These are phyloP conservation scores for Darevskia nairensis DNA, from an alignment of 2,797 vertebrate genomes.

Conservation along the genomic window DNA sequence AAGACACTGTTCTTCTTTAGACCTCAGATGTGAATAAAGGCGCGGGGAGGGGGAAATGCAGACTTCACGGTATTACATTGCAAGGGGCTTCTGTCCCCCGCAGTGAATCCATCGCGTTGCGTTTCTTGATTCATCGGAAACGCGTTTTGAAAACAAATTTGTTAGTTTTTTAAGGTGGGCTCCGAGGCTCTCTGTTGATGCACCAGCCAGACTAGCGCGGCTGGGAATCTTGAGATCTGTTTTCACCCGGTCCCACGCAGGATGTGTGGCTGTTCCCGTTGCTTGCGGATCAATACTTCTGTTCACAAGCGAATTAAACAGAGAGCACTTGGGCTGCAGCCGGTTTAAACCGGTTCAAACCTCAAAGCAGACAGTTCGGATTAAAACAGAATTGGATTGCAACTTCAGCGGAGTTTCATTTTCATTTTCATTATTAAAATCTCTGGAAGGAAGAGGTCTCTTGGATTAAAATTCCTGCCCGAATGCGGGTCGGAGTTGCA, in stretches of 20 bases:
- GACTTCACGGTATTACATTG: no score
- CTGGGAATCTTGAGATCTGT: not conserved
- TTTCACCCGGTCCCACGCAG: no score
- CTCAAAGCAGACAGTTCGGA: not conserved
- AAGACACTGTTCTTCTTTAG: not conserved
- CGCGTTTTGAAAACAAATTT: not conserved
- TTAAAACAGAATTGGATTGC: not conserved
- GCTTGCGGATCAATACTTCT: no score
- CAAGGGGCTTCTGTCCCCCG: not conserved
- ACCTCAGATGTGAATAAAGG: not conserved
- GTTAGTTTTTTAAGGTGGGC: no score
- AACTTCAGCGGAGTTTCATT: not conserved
- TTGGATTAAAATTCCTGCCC: not conserved
- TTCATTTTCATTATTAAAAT: not conserved
- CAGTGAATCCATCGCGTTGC: not conserved
- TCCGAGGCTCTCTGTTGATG: no score
- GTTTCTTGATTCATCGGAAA: not conserved
- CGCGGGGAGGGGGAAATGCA: not conserved
- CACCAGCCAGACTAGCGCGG: no score
- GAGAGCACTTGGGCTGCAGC: not conserved
- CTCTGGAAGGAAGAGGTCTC: no score
- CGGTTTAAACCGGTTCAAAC: not conserved
- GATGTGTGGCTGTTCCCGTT: no score
- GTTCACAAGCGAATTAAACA: not conserved
- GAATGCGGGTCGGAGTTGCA: not conserved